Evolutionary conservation across 2,797 vertebrate genomes (phyloP).

Genomic region (Zalophus californianus): DNA sequence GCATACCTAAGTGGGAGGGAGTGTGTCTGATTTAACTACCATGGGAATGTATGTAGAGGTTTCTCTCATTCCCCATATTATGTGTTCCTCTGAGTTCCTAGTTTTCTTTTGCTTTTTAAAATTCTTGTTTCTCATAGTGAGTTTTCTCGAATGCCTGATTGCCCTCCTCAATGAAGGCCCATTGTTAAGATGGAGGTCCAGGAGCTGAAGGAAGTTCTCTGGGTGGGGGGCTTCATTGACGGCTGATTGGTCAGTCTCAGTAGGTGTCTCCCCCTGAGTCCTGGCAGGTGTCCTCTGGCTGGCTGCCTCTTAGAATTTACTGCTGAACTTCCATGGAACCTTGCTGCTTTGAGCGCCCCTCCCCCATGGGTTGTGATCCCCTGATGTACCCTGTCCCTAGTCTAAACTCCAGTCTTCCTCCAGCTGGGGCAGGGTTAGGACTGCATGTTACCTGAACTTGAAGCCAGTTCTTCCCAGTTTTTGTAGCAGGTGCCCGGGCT

Average conservation of each 20-base stretch:
- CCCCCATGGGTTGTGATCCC: background rate
- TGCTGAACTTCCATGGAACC: background rate
- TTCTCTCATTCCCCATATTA: rapidly evolving
- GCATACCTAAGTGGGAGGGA: background rate
- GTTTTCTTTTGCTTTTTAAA: background rate
- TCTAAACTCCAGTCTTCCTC: background rate
- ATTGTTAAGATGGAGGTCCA: background rate
- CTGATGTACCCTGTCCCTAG: background rate
- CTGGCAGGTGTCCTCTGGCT: background rate
- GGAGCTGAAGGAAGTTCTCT: background rate
- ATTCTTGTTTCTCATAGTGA: background rate
- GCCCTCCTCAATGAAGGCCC: background rate
- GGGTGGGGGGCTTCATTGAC: background rate
- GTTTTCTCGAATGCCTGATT: background rate
- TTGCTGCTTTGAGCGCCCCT: background rate
- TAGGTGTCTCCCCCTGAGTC: background rate
- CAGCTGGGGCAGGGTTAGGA: background rate
- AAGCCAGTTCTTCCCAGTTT: background rate
- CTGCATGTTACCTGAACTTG: background rate
- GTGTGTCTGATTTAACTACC: background rate
- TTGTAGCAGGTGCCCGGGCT: background rate
- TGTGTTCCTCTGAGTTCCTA: background rate
- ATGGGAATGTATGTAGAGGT: background rate
- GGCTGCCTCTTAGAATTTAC: background rate
- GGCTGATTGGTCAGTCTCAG: background rate